Evolutionary conservation across 2,888 invertebrate genomes (phyloP).

Genomic region (Caenorhabditis plicata): DNA sequence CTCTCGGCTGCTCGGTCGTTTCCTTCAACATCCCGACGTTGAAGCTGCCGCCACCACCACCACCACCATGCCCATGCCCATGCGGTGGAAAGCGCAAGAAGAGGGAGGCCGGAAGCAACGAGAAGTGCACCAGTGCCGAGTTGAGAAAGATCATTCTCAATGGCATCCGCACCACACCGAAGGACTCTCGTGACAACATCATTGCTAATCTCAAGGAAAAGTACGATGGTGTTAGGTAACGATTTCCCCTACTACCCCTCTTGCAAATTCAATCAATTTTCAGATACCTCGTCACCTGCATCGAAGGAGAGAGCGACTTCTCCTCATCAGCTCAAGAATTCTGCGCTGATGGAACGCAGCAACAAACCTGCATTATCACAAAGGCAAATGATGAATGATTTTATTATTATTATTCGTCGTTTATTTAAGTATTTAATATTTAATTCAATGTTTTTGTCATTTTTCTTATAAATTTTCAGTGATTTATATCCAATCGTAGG

Average conservation of each 20-base stretch:
- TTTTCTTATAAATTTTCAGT: no score
- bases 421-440: background rate
- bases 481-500: no score
- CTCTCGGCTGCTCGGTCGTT: constrained; percentile 23
- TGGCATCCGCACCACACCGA: constrained; percentile 31
- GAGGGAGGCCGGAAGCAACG: constrained; percentile 34
- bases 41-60: constrained; percentile 38
- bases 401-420: background rate
- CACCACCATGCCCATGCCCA: constrained; percentile 26
- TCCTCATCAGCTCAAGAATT: constrained; percentile 31
- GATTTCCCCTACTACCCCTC: background rate
- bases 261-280: background rate
- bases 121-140: constrained; percentile 43
- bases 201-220: constrained; percentile 39
- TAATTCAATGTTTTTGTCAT: no score
- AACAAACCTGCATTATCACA: constrained; percentile 42
- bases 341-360: constrained; percentile 40
- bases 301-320: constrained; percentile 41
- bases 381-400: constrained; percentile 18
- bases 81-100: constrained; percentile 45
- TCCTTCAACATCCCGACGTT: constrained; percentile 33
- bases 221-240: constrained; percentile 29
- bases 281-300: constrained; percentile 43
- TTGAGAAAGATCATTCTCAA: constrained; percentile 42
- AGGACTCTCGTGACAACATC: constrained; percentile 44